Evolutionary conservation across 2,888 invertebrate genomes (phyloP), one percentile per base, ranked within the genome.

Genomic region (Idaea dimidiata): DNA sequence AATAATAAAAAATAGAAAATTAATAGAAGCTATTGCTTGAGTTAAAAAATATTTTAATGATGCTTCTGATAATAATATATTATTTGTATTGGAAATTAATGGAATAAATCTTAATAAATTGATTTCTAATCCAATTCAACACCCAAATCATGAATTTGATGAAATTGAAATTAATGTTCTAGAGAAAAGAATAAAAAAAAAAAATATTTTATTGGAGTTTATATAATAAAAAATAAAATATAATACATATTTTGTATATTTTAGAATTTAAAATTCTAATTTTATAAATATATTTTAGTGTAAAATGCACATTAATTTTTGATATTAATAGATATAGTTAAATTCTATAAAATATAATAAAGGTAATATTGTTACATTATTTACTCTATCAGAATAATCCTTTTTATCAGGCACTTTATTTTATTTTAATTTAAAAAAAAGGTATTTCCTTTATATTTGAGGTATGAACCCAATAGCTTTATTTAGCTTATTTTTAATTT

Each of bases 391-490:
- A 88, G 86, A 88, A 86, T 88, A 88, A 86, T 78, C 88, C 87
- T 88, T 87, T n/a, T 86, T 73, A 73, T 87, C 88, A 88, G 88
- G 88, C 88, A 87, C 87, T 87, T 86, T 86, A 86, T 88, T 86
- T 67, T 76, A 24, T 24, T 24, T 24, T 24, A 24, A n/a, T n/a
- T 88, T 91, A 88, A 91, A 88, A 86, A 89, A 89, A 88, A 83
- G 78, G 74, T 24, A 58, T 75, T 79, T 82, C 77, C 86, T 92
- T 88, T 91, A 93, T 79, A 91, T 86, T 91, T 93, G 93, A 83
- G 91, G 93, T 94, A 94, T 94, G 93, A 94, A 91, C 91, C 92
- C 94, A 94, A 90, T 82, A 94, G 94, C 94, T 94, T 94, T 73
- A 63, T 84, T 93, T 93, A 93, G 93, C 93, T 86, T 86, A 86